Percentiles rank a stretch among this genome's conserved stretches.
Conservation (phyloP, 2,888 invertebrate genomes). For the Eupeodes latifasciatus region DNA sequence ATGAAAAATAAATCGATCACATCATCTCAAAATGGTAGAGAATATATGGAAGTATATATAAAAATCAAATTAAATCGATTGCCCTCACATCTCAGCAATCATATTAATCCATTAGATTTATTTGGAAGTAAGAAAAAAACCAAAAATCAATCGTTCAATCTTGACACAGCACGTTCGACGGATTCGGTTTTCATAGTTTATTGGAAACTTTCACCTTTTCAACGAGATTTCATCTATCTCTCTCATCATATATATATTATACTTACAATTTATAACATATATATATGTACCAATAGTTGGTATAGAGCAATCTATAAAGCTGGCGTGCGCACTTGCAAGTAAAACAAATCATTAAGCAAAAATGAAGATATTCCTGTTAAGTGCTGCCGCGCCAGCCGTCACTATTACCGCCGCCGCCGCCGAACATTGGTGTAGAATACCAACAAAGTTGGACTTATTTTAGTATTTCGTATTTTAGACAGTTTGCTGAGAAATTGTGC, state of each 20-base stretch:
- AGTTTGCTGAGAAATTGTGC: no score
- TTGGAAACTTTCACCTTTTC: slow-evolving; percentile 68
- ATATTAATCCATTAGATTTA: slow-evolving; percentile 43
- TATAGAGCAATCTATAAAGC: slow-evolving; percentile 7
- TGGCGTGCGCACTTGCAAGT: slow-evolving; percentile 49
- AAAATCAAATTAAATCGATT: slow-evolving; percentile 16
- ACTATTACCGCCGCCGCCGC: background rate
- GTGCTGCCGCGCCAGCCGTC: slow-evolving; percentile 3
- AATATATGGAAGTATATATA: background rate
- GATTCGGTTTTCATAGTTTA: slow-evolving; percentile 58
- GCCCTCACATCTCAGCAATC: slow-evolving; percentile 24
- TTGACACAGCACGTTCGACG: slow-evolving; percentile 54
- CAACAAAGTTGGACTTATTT: background rate
- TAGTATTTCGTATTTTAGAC: no score
- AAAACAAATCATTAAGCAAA: slow-evolving; percentile 51
- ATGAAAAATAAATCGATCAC: slow-evolving; percentile 27
- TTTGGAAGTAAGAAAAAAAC: background rate
- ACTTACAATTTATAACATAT: background rate
- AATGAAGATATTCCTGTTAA: slow-evolving; percentile 59
- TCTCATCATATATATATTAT: slow-evolving; percentile 12
- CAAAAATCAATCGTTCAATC: slow-evolving; percentile 50
- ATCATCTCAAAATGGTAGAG: background rate
- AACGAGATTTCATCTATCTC: slow-evolving; percentile 57
- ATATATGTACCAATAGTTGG: background rate
- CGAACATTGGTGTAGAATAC: background rate